Evolutionary conservation across 2,888 invertebrate species (phyloP), one percentile per base, ranked within the genome.

Genomic region (Eudasyphora cyanicolor): DNA sequence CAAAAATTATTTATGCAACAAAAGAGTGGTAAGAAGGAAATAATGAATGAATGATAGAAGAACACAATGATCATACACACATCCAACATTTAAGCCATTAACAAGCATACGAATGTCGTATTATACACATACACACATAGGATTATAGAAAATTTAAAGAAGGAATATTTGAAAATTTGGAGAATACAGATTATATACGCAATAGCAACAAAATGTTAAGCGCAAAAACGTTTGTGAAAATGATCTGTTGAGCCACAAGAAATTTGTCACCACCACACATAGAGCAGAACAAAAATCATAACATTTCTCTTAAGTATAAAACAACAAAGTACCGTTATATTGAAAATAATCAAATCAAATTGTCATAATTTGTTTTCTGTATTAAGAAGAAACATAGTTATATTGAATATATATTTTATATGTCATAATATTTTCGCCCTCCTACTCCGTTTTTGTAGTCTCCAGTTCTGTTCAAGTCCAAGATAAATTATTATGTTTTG

Each of bases 281-380:
- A 35, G 42, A n/a, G 27, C 57, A 57, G 8, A 14, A 57, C 54
- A 64, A 78, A 17, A 69, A n/a, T n/a, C 49, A n/a, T n/a, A 82
- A 70, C 27, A 62, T 51, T 42, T 69, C 12, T 17, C 21, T 17
- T n/a, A n/a, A n/a, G n/a, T n/a, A 87, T 87, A 89, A 89, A 89
- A 82, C 73, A 73, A 87, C 85, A 17, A 57, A 71, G 51, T 49
- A 27, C 3, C 17, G 32, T 32, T n/a, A 5, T 27, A 76, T 45
- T 74, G 62, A 76, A 67, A 69, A 76, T 54, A 69, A 54, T 81
- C 42, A 84, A 86, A 82, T 78, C 76, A 76, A 83, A 83, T 71
- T 69, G 51, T 79, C 70, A 73, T 79, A 79, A 49, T 71, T 71
- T 32, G 21, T 42, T 35, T n/a, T 49, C 45, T 49, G 32, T 54